Evolutionary conservation across 2,113 vertebrate genomes (phyloP), one percentile per base, ranked within the genome.

Genomic region (Malurus cyaneus): DNA sequence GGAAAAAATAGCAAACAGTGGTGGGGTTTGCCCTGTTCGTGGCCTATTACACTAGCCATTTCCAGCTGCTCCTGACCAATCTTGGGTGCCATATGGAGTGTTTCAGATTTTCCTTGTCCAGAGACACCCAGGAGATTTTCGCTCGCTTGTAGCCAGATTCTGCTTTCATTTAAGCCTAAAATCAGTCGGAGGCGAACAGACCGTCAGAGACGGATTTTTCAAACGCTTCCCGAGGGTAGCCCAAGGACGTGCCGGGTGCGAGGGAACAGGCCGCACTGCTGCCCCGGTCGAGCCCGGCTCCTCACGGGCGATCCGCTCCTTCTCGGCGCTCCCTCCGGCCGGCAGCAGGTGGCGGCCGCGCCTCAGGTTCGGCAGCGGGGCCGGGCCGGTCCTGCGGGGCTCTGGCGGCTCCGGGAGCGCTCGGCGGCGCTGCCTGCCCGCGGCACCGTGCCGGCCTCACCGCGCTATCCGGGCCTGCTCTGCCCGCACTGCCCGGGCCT

Each of bases 321-420:
- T 10, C 3, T 28, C 73, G 64, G 46, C 62, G 62, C 54, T 77
- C 7, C 83, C 54, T 15, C 6, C 36, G 26, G 39, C 72, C 9
- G 83, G 26, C 94, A 85, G 96, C 85, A 97, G 98, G 61, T 95
- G 98, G 97, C 97, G 96, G 96, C 96, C 93, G 79, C 36, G 65
- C 54, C 88, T 94, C 93, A 91, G 53, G 46, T 52, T 95, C 77
- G 50, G 36, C 46, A 11, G 29, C 66, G 54, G 66, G 18, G 81
- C n/a, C 29, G 49, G 49, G 18, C 56, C 29, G n/a, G 25, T 34
- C 36, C 41, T 29, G 15, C 34, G 31, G 14, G 42, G 31, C 36
- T 9, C 21, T 12, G 49, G 31, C 60, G 60, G 23, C 50, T 14
- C 81, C 41, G 11, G 69, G 17, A 8, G 57, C 81, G 49, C 96